phyloP scores from a whole-genome alignment of 2,888 invertebrate species.

The Pecten maximus region DNA sequence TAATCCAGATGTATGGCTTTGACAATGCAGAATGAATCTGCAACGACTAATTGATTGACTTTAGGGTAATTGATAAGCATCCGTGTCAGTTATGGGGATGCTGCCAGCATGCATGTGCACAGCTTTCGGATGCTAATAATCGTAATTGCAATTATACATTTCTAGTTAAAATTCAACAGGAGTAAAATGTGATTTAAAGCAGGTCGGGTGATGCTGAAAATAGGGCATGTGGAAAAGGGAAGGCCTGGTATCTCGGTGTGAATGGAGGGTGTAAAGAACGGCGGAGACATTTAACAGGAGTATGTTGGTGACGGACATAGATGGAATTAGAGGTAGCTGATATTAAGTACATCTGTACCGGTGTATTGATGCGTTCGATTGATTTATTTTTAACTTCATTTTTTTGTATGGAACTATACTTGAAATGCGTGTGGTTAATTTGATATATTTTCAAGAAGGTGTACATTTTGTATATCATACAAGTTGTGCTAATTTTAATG shows the following conservation, averaged over 20 bases:
- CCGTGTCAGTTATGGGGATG: slow-evolving; percentile 24
- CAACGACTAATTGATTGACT: not conserved
- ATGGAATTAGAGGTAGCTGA: not conserved
- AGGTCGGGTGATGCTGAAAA: not conserved
- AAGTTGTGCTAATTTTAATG: too few relatives aligned
- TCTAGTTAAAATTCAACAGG: not conserved
- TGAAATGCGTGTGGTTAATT: too few relatives aligned
- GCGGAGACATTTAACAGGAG: not conserved
- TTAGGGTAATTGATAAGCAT: slow-evolving; percentile 7
- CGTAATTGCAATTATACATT: slow-evolving; percentile 33
- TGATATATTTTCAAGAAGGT: too few relatives aligned
- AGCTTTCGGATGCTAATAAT: slow-evolving; percentile 3
- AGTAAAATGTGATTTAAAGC: not conserved
- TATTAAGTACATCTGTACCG: too few relatives aligned
- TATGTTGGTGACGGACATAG: not conserved
- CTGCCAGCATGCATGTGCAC: slow-evolving; percentile 12
- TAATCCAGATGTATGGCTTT: slow-evolving; percentile 22
- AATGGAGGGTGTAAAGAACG: not conserved
- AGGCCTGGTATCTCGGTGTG: not conserved
- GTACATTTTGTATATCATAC: too few relatives aligned
- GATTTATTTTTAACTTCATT: too few relatives aligned
- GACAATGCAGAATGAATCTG: slow-evolving; percentile 32
- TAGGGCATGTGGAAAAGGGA: not conserved
- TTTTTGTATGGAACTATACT: too few relatives aligned
- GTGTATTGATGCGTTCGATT: too few relatives aligned